Base-by-base conservation (phyloP, 2,888 invertebrate species). In the Leucophenga montana region DNA sequence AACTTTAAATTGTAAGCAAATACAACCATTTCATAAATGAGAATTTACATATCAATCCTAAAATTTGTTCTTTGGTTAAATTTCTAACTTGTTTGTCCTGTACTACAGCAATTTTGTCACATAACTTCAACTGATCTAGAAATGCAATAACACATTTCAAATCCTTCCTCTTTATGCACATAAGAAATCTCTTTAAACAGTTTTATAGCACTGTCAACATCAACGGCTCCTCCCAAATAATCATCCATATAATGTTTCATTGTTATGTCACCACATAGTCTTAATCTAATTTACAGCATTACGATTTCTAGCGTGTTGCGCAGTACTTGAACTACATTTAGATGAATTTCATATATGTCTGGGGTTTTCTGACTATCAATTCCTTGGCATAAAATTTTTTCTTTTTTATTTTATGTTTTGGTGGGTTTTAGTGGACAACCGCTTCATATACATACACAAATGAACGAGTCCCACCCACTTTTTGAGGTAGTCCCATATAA, bases 1-100 rank as follows among this genome's bases (percentile, higher is more conserved):
- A 71, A 69, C 39, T 64, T 62, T 16, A 71, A 27, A 9, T 69
- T 31, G 16, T 67, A 69, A 44, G 22, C 66, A 20, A 80, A 72
- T 9, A 46, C 48, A 62, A 78, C 80, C 5, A 46, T 50, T 1
- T 14, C 8, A 3, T 69, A 27, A 6, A n/a, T n/a, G n/a, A n/a
- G n/a, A n/a, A n/a, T n/a, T 76, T 66, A 77, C 78, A 76, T n/a
- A 22, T 66, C 20, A 80, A 46, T 0, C 77, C 78, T n/a, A 79
- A 64, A 0, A 74, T 62, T 20, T 70, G 68, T 18, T 76, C 61
- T 61, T 16, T 39, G 2, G n/a, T 50, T 11, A 14, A 50, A 5
- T 14, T 50, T 50, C 5, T 16, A 3, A 14, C 31, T 31, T 14
- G 1, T 3, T 5, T 59, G 13, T n/a, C 11, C 27, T 11, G 48